Conservation (phyloP, 2,888 invertebrate genomes). For the Diploptera punctata region DNA sequence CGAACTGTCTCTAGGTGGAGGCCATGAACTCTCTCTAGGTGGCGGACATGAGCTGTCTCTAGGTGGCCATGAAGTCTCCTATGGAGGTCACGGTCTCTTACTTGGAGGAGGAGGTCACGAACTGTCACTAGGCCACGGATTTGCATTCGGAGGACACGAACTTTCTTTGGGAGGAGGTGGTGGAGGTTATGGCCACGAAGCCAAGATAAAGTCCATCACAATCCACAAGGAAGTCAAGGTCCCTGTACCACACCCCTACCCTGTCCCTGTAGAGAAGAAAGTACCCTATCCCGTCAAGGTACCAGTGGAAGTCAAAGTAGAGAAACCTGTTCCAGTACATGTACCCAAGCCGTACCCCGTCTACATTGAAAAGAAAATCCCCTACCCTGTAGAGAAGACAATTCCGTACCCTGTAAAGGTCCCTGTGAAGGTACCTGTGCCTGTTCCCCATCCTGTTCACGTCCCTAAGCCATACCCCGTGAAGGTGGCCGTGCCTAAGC, state of each 20-base stretch:
- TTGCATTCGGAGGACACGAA: no score
- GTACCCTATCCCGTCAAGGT: constrained; percentile 49
- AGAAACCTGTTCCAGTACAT: constrained; percentile 48
- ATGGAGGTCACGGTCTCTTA: neutral
- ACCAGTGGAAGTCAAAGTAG: constrained; percentile 37
- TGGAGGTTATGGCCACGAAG: constrained; percentile 27
- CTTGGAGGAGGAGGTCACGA: constrained; percentile 17
- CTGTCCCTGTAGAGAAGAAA: constrained; percentile 51
- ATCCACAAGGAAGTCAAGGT: constrained; percentile 37
- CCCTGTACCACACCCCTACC: constrained; percentile 52
- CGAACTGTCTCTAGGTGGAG: neutral
- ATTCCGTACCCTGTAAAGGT: constrained; percentile 50
- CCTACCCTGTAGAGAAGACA: constrained; percentile 56
- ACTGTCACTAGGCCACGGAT: neutral
- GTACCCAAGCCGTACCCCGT: constrained; percentile 41
- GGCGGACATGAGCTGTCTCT: neutral
- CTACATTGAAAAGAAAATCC: constrained; percentile 44
- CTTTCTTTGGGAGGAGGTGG: no score
- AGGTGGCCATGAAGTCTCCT: neutral
- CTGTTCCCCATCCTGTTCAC: constrained; percentile 59
- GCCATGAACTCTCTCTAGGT: no score
- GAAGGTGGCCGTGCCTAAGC: constrained; percentile 22
- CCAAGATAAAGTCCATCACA: constrained; percentile 34
- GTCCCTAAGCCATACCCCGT: constrained; percentile 50
- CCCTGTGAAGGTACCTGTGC: constrained; percentile 65